These are phyloP conservation scores for Eupithecia vulgata DNA, from an alignment of 2,888 invertebrate species.

Conservation along the genomic window DNA sequence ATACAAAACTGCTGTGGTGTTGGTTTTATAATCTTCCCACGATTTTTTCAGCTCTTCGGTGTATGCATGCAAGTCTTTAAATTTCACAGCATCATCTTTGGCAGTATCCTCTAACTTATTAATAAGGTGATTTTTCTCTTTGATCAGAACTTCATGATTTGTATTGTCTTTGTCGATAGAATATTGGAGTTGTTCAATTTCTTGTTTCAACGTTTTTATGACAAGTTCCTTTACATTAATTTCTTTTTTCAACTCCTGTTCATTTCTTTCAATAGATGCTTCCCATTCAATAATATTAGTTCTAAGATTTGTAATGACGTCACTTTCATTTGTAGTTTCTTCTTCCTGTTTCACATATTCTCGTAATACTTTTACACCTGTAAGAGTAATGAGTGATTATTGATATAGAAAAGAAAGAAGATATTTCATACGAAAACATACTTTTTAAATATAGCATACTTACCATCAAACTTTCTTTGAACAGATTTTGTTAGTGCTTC, in stretches of 20 bases:
- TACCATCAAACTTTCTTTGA: constrained; percentile 54
- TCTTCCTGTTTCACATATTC: constrained; percentile 41
- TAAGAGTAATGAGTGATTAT: constrained; percentile 34
- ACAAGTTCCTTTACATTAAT: constrained; percentile 48
- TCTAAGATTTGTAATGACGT: constrained; percentile 45
- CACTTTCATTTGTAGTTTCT: constrained; percentile 41
- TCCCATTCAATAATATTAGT: constrained; percentile 48
- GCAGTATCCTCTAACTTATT: constrained; percentile 56
- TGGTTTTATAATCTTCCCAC: constrained; percentile 55
- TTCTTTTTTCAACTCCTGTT: constrained; percentile 52
- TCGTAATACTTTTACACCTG: constrained; percentile 50
- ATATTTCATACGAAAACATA: not conserved
- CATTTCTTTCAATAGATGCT: constrained; percentile 45
- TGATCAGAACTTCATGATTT: constrained; percentile 55
- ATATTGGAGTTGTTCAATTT: constrained; percentile 61
- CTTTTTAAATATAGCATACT: not conserved
- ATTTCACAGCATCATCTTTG: constrained; percentile 45
- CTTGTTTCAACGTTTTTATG: constrained; percentile 54
- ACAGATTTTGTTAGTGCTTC: constrained; percentile 44
- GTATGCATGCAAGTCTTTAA: constrained; percentile 52
- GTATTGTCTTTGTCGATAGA: constrained; percentile 60
- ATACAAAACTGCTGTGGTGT: constrained; percentile 48
- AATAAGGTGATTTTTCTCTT: constrained; percentile 60
- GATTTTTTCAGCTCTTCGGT: constrained; percentile 53
- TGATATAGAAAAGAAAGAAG: not conserved